Evolutionary conservation across 2,113 vertebrate species (phyloP).

Genomic region (Podarcis raffonei): DNA sequence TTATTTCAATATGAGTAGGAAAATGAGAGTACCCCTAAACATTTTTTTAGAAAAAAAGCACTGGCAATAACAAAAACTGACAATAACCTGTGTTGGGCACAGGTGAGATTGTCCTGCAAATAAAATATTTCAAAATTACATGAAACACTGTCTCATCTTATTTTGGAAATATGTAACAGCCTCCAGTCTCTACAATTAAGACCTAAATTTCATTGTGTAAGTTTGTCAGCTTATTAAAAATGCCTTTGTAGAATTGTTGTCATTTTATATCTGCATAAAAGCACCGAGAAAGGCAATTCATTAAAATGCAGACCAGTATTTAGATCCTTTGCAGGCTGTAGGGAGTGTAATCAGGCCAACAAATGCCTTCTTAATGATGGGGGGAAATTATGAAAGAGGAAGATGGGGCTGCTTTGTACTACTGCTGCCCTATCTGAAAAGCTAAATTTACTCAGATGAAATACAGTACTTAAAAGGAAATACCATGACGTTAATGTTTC

Average conservation of each 20-base stretch:
- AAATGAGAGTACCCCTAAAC: no score
- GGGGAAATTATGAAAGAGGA: conserved; percentile 15
- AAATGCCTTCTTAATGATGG: neutral
- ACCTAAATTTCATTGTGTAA: neutral
- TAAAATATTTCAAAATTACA: neutral
- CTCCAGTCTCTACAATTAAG: neutral
- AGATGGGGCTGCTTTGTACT: neutral
- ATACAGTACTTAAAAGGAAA: neutral
- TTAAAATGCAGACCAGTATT: neutral
- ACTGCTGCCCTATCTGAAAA: neutral
- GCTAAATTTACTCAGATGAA: neutral
- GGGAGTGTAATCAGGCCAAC: neutral
- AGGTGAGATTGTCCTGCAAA: neutral
- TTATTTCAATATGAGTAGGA: no score
- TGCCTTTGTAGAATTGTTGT: neutral
- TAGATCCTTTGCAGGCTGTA: neutral
- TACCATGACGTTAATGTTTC: neutral
- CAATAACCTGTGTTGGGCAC: no score
- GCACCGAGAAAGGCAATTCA: neutral
- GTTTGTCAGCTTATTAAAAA: neutral
- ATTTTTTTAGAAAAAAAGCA: neutral
- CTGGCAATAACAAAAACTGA: neutral
- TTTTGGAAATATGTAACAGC: neutral
- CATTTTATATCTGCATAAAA: neutral
- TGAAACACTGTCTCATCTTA: neutral